Evolutionary conservation across 2,888 invertebrate genomes (phyloP).

Genomic region (Brachyptera putata): DNA sequence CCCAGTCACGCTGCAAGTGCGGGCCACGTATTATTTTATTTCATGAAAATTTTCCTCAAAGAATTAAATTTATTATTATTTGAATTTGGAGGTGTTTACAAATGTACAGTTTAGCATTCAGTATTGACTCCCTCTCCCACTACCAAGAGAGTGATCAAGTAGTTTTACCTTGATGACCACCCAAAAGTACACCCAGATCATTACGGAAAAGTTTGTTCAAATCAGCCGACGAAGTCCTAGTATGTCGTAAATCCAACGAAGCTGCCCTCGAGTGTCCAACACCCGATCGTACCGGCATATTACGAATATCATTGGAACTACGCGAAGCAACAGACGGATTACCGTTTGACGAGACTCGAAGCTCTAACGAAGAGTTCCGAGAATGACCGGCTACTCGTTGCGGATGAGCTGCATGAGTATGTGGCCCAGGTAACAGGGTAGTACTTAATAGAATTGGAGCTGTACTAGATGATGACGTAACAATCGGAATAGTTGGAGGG

Average conservation of each 20-base stretch:
- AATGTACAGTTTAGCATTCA: too few relatives aligned
- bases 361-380: slow-evolving; percentile 78
- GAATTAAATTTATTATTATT: too few relatives aligned
- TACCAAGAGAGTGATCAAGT: too few relatives aligned
- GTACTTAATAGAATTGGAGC: background rate
- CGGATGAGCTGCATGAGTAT: background rate
- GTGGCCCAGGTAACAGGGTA: slow-evolving; percentile 9
- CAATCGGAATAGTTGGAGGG: slow-evolving; percentile 22
- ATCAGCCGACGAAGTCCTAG: slow-evolving; percentile 69
- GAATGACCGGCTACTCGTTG: slow-evolving; percentile 55
- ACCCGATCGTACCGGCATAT: slow-evolving; percentile 41
- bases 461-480: slow-evolving; percentile 17
- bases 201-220: slow-evolving; percentile 66
- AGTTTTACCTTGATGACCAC: slow-evolving; percentile 50
- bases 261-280: slow-evolving; percentile 75
- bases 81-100: too few relatives aligned
- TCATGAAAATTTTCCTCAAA: too few relatives aligned
- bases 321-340: slow-evolving; percentile 38
- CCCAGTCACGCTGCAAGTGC: too few relatives aligned
- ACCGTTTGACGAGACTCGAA: slow-evolving; percentile 52
- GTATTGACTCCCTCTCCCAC: too few relatives aligned
- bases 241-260: slow-evolving; percentile 71
- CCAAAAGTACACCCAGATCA: slow-evolving; percentile 67
- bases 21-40: too few relatives aligned
- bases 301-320: slow-evolving; percentile 48